phyloP scores from a whole-genome alignment of 1,140 invertebrate species.

The Hesperophylax magnus region DNA sequence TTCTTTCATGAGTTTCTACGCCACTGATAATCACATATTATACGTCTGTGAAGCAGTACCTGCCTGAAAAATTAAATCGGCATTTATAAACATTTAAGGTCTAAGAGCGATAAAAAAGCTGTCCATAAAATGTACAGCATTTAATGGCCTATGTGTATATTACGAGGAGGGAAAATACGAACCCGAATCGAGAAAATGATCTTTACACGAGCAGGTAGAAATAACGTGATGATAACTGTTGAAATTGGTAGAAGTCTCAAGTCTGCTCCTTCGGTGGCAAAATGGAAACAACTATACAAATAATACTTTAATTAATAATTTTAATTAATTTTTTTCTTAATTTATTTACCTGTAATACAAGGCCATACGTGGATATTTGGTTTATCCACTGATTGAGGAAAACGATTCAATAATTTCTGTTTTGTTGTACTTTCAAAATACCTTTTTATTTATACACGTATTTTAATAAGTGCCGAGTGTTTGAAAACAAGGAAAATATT shows the following conservation, averaged over 20 bases:
- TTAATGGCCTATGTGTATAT: slow-evolving; percentile 56
- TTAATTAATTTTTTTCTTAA: no score
- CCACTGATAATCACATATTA: neutral
- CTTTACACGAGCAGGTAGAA: slow-evolving; percentile 44
- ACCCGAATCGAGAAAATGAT: slow-evolving; percentile 49
- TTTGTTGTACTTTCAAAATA: no score
- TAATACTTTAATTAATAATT: neutral
- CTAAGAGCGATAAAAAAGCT: slow-evolving; percentile 52
- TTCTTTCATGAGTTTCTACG: neutral
- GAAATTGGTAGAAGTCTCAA: neutral
- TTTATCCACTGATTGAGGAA: no score
- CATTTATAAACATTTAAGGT: slow-evolving; percentile 57
- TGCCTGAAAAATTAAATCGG: slow-evolving; percentile 56
- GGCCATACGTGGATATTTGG: no score
- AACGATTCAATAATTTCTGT: no score
- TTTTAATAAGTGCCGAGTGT: no score
- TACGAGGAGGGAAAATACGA: slow-evolving; percentile 35
- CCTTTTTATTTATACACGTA: no score
- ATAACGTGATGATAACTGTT: slow-evolving; percentile 13
- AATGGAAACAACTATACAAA: neutral
- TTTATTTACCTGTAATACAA: no score
- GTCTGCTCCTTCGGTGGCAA: slow-evolving; percentile 1
- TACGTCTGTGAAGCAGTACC: slow-evolving; percentile 32
- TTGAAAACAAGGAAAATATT: no score
- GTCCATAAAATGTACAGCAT: slow-evolving; percentile 55